phyloP scores from a whole-genome alignment of 2,797 vertebrate species.

The Gymnoscopelus microlampas region DNA sequence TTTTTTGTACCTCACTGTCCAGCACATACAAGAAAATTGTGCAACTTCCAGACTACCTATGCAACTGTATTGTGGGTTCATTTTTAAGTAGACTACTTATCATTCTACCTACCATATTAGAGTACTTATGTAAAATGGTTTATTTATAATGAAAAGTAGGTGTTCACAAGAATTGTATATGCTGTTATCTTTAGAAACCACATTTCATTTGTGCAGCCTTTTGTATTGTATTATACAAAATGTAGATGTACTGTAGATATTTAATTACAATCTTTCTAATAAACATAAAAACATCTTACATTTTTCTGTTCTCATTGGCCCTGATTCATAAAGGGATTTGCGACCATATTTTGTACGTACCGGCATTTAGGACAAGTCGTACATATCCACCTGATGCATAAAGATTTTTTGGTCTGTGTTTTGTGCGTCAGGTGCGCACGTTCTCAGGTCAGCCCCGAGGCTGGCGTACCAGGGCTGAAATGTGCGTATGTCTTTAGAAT shows the following conservation, averaged over 20 bases:
- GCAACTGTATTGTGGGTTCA: conserved; percentile 48
- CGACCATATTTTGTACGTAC: too few relatives aligned
- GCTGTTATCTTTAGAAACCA: conserved; percentile 28
- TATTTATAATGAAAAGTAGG: conserved; percentile 40
- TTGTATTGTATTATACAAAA: conserved; percentile 45
- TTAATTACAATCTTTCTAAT: conserved; percentile 52
- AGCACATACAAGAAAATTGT: conserved; percentile 29
- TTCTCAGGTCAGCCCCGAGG: too few relatives aligned
- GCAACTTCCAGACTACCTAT: conserved; percentile 50
- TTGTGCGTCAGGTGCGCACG: too few relatives aligned
- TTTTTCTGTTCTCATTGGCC: neutral
- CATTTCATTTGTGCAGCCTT: conserved; percentile 27
- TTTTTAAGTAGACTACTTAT: conserved; percentile 12
- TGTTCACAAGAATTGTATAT: conserved; percentile 16
- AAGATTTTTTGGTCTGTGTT: too few relatives aligned
- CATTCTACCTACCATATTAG: conserved; percentile 20
- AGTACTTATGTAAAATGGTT: conserved; percentile 7
- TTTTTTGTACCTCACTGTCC: conserved; percentile 16
- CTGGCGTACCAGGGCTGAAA: too few relatives aligned
- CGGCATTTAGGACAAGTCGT: too few relatives aligned
- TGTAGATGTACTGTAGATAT: conserved; percentile 57
- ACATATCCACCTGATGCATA: too few relatives aligned
- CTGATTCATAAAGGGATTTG: too few relatives aligned
- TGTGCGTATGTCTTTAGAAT: too few relatives aligned
- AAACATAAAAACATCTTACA: conserved; percentile 13